phyloP scores from a whole-genome alignment of 2,113 vertebrate species.

The Brachirus orientalis region DNA sequence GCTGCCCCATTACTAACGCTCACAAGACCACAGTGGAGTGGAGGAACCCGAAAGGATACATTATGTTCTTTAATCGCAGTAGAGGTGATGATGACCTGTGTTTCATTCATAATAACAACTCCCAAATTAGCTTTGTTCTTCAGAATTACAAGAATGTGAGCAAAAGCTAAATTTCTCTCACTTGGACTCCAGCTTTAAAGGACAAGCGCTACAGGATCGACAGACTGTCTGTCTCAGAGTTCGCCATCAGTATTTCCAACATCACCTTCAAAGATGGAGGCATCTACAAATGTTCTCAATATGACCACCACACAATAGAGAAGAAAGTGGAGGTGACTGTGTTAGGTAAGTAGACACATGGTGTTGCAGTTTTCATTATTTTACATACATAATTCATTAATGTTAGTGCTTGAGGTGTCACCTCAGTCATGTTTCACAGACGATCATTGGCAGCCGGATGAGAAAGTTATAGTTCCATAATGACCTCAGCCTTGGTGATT shows the following conservation, averaged over 20 bases:
- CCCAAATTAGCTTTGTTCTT: too few species aligned
- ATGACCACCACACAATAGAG: not conserved
- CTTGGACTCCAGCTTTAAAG: constrained; percentile 53
- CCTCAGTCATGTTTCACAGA: too few species aligned
- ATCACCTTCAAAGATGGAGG: constrained; percentile 78
- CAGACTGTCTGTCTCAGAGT: constrained; percentile 55
- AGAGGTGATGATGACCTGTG: constrained; percentile 53
- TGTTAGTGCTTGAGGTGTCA: too few species aligned
- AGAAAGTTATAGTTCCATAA: not conserved
- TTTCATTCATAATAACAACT: not conserved
- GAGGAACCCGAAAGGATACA: constrained; percentile 65
- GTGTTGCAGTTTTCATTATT: not conserved
- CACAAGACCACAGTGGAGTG: constrained; percentile 60
- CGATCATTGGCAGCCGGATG: too few species aligned
- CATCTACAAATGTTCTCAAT: constrained; percentile 73
- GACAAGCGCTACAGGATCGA: constrained; percentile 68
- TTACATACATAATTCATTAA: not conserved
- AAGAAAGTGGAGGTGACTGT: constrained; percentile 74
- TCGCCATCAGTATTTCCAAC: constrained; percentile 62
- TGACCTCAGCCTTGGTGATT: constrained; percentile 15
- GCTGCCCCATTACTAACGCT: constrained; percentile 47
- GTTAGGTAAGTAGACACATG: constrained; percentile 65
- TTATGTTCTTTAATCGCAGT: constrained; percentile 68
- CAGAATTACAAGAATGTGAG: too few species aligned
- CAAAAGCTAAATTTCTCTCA: not conserved